Conservation (phyloP, 2,888 invertebrate species). For the Orchestes rusci region DNA sequence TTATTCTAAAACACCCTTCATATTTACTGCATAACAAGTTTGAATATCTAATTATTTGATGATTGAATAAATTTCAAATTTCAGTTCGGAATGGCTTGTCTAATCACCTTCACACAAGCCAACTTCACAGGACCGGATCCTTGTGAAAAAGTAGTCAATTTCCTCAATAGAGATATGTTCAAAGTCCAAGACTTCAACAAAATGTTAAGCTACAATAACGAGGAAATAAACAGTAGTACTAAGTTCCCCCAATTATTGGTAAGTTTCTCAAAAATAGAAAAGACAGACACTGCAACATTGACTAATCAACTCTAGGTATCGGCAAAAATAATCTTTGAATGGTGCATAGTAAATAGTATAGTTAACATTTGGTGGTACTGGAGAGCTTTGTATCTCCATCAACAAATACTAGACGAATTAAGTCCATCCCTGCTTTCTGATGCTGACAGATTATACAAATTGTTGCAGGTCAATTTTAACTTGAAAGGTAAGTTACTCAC, state of each 20-base stretch:
- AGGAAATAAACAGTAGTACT: constrained; percentile 60
- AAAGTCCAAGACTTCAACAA: constrained; percentile 42
- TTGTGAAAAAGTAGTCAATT: constrained; percentile 42
- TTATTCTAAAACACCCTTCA: too few species aligned
- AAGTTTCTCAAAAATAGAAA: too few species aligned
- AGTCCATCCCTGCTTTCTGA: constrained; percentile 59
- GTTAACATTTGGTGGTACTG: constrained; percentile 65
- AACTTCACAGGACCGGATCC: constrained; percentile 75
- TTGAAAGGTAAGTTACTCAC: constrained; percentile 36
- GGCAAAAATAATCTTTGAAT: constrained; percentile 43
- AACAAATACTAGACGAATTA: constrained; percentile 67
- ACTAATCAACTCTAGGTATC: constrained; percentile 29
- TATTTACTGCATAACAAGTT: too few species aligned
- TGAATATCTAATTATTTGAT: too few species aligned
- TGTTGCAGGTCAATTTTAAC: constrained; percentile 32
- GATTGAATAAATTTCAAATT: too few species aligned
- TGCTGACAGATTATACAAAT: constrained; percentile 45
- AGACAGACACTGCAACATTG: neutral
- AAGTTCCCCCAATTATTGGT: constrained; percentile 48
- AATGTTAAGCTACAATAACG: constrained; percentile 53
- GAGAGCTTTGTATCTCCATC: constrained; percentile 66
- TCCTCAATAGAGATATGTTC: constrained; percentile 45
- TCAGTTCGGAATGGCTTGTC: constrained; percentile 54
- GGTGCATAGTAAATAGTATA: constrained; percentile 35
- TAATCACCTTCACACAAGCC: constrained; percentile 67